These are phyloP conservation scores for Nesidiocoris tenuis DNA, from an alignment of 2,888 invertebrate genomes.

Conservation along the genomic window DNA sequence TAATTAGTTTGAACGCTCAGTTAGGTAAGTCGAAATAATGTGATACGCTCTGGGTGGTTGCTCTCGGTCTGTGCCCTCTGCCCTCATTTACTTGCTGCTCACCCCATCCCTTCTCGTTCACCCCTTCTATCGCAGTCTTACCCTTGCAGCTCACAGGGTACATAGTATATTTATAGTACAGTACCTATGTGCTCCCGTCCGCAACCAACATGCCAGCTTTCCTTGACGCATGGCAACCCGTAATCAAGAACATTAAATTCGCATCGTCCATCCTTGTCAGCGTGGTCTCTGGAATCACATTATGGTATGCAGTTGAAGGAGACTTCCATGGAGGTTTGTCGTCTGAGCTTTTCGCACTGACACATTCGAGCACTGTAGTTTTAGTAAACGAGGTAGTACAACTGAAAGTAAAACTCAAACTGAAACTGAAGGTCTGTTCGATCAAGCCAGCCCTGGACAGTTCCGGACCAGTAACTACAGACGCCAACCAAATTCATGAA, in stretches of 20 bases:
- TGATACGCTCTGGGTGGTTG: conserved; percentile 25
- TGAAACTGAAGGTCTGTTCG: too few species aligned
- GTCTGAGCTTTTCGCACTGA: background rate
- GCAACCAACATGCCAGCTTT: conserved; percentile 3
- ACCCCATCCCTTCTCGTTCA: background rate
- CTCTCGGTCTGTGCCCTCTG: background rate
- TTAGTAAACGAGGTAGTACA: too few species aligned
- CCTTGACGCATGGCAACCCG: conserved; percentile 20
- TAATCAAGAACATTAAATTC: conserved; percentile 15
- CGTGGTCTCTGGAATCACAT: background rate
- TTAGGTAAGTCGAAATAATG: conserved; percentile 24
- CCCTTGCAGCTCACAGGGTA: background rate
- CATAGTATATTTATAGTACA: too few species aligned
- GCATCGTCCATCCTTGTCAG: background rate
- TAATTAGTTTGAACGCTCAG: conserved; percentile 34
- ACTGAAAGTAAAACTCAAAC: too few species aligned
- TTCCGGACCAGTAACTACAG: too few species aligned
- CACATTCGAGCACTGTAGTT: background rate
- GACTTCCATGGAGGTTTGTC: background rate
- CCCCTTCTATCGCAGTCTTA: background rate
- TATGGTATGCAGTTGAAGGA: background rate
- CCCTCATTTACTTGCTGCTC: conserved; percentile 14
- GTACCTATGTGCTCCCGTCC: too few species aligned
- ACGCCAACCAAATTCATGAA: too few species aligned
- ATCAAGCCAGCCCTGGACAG: too few species aligned